A percentile compares a stretch with the other conserved stretches of the same genome.
Evolutionary conservation across 2,888 invertebrate species (phyloP).

Genomic region (Chrysina gloriosa): DNA sequence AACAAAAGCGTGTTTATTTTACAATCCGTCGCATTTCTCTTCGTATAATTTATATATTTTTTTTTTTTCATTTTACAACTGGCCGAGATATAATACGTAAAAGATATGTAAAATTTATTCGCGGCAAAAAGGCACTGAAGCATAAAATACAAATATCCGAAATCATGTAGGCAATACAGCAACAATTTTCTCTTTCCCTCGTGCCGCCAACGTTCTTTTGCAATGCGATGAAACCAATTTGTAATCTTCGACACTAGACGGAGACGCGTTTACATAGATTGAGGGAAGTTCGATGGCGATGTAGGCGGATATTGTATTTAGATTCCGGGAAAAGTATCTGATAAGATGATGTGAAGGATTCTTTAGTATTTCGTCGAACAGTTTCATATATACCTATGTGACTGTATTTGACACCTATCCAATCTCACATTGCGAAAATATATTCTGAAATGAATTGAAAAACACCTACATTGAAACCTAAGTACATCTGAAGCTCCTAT

Average conservation of each 20-base stretch:
- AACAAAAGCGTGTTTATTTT: too few species aligned
- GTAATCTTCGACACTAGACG: conserved; percentile 4
- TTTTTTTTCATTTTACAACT: too few species aligned
- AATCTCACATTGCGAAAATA: background rate
- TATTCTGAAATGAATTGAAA: background rate
- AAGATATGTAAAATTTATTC: background rate
- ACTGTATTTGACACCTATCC: conserved; percentile 8
- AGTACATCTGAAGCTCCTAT: too few species aligned
- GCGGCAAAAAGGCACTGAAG: background rate
- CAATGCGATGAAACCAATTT: conserved; percentile 23
- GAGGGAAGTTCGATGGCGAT: background rate
- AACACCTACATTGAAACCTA: too few species aligned
- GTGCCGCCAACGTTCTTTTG: background rate
- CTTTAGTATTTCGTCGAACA: conserved; percentile 11
- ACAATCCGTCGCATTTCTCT: too few species aligned
- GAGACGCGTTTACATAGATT: conserved; percentile 10
- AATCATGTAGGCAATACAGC: background rate
- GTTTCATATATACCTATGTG: conserved; percentile 4
- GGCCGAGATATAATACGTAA: background rate
- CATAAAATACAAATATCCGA: conserved; percentile 9
- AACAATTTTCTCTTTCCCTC: background rate
- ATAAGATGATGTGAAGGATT: conserved; percentile 3
- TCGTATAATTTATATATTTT: too few species aligned
- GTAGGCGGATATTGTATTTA: conserved; percentile 8
- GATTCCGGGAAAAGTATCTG: conserved; percentile 8